These are phyloP conservation scores for Rhizoglyphus robini DNA, from an alignment of 1,140 invertebrate species.

Conservation along the genomic window DNA sequence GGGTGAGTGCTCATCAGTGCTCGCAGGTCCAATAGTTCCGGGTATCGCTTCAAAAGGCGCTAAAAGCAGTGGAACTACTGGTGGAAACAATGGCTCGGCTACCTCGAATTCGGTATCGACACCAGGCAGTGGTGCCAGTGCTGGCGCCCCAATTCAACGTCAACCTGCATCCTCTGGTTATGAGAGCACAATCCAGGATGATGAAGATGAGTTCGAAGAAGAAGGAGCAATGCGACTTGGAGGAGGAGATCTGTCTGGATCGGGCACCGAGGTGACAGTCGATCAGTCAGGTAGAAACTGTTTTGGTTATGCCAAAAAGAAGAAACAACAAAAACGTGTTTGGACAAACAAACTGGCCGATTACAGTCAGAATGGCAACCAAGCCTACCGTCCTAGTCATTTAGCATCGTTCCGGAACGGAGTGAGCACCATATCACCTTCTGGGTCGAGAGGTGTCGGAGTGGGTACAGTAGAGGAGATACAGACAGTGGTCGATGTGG, in stretches of 20 bases:
- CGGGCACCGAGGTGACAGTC: background rate
- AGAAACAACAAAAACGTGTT: background rate
- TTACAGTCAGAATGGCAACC: background rate
- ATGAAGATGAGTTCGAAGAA: conserved; percentile 3
- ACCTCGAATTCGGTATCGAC: background rate
- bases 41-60: background rate
- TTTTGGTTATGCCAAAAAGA: background rate
- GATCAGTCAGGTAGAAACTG: background rate
- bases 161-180: conserved; percentile 19
- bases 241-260: background rate
- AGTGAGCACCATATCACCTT: no score
- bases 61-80: background rate
- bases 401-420: no score
- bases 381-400: no score
- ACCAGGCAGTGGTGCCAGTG: background rate
- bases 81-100: background rate
- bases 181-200: conserved; percentile 20
- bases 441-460: no score
- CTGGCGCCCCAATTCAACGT: background rate
- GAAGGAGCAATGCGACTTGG: background rate
- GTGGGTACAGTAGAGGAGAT: no score
- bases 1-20: conserved; percentile 16
- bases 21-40: background rate
- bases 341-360: background rate
- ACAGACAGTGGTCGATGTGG: no score